Base-by-base conservation (phyloP, 1,140 invertebrate species). In the Temnothorax nylanderi region DNA sequence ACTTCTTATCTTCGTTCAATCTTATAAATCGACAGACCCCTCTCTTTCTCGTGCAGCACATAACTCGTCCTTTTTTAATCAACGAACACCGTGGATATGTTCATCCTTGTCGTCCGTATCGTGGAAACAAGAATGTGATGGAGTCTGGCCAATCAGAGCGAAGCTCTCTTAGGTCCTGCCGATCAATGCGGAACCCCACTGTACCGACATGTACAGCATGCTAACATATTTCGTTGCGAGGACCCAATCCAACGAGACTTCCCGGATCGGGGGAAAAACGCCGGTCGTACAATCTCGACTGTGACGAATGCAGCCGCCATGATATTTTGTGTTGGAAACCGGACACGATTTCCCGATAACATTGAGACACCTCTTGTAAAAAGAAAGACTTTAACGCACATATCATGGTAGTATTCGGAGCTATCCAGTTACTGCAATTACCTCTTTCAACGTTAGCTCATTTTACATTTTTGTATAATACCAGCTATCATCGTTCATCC, bases 161-260 rank as follows among this genome's bases (percentile, higher is more conserved):
- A 82, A 88, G 92, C 92, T 93, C 82, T 92, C 90, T 90, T 90
- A 75, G 85, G 88, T 88, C 91, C 92, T 88, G 92, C 92, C 94
- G 95, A 95, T 95, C 95, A 94, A 95, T 95, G 95, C 93, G 93
- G 87, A 94, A 89, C 91, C 85, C 94, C 93, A 92, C 92, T 93
- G 90, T 95, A 94, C 94, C 92, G 93, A 94, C 94, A 80, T 91
- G 89, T 91, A 91, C 88, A 85, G 89, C 89, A 93, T 92, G 90
- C 90, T 89, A 91, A 91, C 88, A 47, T 60, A 47, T 60, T 85
- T 78, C 64, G 65, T 82, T 56, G 44, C n/a, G 34, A 58, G 62
- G 56, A 93, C 88, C 89, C 87, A 85, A 49, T 85, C 87, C 82
- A 88, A 77, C 71, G 72, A 81, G 34, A 26, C 37, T 32, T 37